These are phyloP conservation scores for Lasioglossum albipes DNA, from an alignment of 1,140 invertebrate genomes.

Conservation along the genomic window DNA sequence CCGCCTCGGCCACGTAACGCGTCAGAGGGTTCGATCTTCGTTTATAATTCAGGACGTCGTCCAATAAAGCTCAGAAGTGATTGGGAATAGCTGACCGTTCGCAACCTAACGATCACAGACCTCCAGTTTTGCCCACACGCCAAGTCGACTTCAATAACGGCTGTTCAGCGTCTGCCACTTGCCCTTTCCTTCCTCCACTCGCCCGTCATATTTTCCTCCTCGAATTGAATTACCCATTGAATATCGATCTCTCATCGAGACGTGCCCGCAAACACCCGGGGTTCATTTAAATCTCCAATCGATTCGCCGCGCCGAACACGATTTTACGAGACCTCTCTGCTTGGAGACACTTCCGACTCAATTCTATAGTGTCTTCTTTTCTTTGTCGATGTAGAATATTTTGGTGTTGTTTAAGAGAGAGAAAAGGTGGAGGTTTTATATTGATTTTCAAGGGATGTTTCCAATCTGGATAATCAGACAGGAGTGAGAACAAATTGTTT, in stretches of 20 bases:
- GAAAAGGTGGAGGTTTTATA: too few relatives aligned
- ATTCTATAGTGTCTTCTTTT: too few relatives aligned
- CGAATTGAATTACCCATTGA: neutral
- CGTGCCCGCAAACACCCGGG: too few relatives aligned
- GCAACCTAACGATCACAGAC: constrained; percentile 62
- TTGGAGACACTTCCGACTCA: too few relatives aligned
- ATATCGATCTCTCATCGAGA: neutral
- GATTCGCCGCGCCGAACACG: too few relatives aligned
- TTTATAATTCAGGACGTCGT: constrained; percentile 74
- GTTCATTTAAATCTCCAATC: too few relatives aligned
- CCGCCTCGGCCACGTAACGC: constrained; percentile 13
- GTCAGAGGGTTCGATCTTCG: constrained; percentile 62
- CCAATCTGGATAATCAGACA: too few relatives aligned
- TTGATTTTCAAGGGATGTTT: too few relatives aligned
- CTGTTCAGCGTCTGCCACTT: constrained; percentile 22
- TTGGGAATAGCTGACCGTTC: constrained; percentile 68
- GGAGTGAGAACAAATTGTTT: too few relatives aligned
- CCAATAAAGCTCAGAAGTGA: constrained; percentile 74
- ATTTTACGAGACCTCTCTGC: too few relatives aligned
- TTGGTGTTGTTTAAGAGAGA: too few relatives aligned
- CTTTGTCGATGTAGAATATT: too few relatives aligned
- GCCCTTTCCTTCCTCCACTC: constrained; percentile 5
- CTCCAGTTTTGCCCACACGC: constrained; percentile 60
- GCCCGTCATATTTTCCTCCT: neutral
- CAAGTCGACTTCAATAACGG: constrained; percentile 60